Evolutionary conservation across 2,113 vertebrate genomes (phyloP).

Genomic region (Asarcornis scutulata): DNA sequence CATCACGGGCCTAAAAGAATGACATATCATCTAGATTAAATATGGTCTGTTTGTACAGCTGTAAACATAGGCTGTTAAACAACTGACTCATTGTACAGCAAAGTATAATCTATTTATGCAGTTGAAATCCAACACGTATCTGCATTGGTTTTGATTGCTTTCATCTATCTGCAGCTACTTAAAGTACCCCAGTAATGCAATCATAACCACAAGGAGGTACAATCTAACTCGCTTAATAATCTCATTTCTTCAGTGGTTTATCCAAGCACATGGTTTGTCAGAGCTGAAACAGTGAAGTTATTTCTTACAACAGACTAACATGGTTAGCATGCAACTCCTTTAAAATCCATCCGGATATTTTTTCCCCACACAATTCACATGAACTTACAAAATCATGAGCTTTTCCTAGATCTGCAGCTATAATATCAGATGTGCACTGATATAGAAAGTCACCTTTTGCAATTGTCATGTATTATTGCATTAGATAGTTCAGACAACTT

Average conservation of each 20-base stretch:
- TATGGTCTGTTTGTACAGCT: not conserved
- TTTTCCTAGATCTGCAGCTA: not conserved
- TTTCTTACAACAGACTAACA: not conserved
- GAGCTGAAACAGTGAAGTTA: not conserved
- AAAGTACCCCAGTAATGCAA: not conserved
- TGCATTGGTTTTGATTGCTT: not conserved
- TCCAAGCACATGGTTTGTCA: not conserved
- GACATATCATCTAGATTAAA: not conserved
- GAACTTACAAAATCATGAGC: not conserved
- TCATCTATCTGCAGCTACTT: not conserved
- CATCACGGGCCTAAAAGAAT: slow-evolving; percentile 74
- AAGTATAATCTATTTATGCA: not conserved
- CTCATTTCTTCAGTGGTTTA: not conserved
- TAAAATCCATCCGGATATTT: not conserved
- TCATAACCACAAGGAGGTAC: not conserved
- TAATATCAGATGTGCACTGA: not conserved
- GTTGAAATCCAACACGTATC: not conserved
- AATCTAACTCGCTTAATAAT: not conserved
- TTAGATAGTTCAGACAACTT: not conserved
- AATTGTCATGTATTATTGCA: not conserved
- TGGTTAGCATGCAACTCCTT: not conserved
- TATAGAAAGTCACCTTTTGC: not conserved
- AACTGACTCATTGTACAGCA: not conserved
- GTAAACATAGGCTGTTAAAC: not conserved
- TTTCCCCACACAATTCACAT: not conserved